phyloP scores from a whole-genome alignment of 2,113 vertebrate species.

The Bungarus multicinctus region DNA sequence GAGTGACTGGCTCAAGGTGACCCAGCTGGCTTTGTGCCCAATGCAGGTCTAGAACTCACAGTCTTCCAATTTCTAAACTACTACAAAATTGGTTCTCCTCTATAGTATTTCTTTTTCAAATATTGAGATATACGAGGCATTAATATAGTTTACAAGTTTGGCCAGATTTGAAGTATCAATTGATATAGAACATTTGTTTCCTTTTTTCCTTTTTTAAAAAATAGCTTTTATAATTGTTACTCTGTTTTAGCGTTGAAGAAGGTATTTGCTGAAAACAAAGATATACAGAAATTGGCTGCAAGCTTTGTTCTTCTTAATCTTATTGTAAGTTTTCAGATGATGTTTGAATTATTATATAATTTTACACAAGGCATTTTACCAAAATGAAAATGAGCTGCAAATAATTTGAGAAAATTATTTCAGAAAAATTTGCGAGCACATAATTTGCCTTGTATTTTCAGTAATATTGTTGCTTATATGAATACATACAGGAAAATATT shows the following conservation, averaged over 20 bases:
- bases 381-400: not conserved
- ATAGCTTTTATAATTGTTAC: slow-evolving; percentile 18
- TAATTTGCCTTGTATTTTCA: not conserved
- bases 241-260: slow-evolving; percentile 83
- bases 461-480: not conserved
- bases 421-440: not conserved
- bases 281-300: slow-evolving; percentile 85
- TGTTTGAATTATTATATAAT: not conserved
- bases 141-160: not conserved
- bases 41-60: not conserved
- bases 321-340: slow-evolving; percentile 75
- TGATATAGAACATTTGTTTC: not conserved
- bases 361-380: not conserved
- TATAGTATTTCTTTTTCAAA: not conserved
- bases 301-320: slow-evolving; percentile 90
- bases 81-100: not conserved
- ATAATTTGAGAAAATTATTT: not conserved
- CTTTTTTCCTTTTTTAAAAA: not conserved
- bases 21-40: not conserved
- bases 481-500: not conserved
- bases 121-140: not conserved
- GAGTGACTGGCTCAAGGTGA: not conserved
- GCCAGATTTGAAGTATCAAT: not conserved
- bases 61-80: not conserved
- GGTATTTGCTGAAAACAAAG: slow-evolving; percentile 77